phyloP scores from a whole-genome alignment of 1,140 invertebrate species.

The Melipona quadrifasciata region DNA sequence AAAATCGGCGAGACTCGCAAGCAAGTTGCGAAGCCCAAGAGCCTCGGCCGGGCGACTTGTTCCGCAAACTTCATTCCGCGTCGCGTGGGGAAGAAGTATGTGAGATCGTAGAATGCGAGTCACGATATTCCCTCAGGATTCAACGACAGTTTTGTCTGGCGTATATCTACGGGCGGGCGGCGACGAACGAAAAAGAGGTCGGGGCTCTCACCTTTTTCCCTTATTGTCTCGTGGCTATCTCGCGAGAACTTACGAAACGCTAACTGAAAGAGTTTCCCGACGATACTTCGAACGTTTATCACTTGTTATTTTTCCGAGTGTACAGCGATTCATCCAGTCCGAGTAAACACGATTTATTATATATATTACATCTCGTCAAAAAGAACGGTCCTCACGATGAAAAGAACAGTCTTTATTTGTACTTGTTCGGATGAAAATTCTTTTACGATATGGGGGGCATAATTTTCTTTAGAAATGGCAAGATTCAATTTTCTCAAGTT shows the following conservation, averaged over 20 bases:
- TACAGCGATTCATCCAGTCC: not conserved
- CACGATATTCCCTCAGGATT: slow-evolving; percentile 45
- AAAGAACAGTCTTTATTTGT: not conserved
- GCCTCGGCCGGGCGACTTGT: slow-evolving; percentile 33
- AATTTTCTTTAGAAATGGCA: not conserved
- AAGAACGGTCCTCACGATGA: not conserved
- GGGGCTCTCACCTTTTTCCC: not conserved
- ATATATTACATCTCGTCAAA: not conserved
- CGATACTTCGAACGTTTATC: not conserved
- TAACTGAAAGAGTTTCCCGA: slow-evolving; percentile 17
- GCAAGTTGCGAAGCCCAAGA: slow-evolving; percentile 35
- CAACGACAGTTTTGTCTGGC: slow-evolving; percentile 46
- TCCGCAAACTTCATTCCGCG: slow-evolving; percentile 46
- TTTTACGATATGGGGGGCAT: not conserved
- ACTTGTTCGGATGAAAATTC: not conserved
- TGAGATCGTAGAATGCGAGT: slow-evolving; percentile 49
- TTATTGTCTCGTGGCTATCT: slow-evolving; percentile 23
- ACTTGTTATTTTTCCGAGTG: no score
- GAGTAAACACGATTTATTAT: not conserved
- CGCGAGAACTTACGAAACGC: slow-evolving; percentile 4
- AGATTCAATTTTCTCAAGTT: no score
- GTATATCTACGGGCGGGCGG: slow-evolving; percentile 4
- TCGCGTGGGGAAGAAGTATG: slow-evolving; percentile 50
- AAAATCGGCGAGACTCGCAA: slow-evolving; percentile 27
- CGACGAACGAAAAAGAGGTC: slow-evolving; percentile 15